These are phyloP conservation scores for Hydrophis major DNA, from an alignment of 2,797 vertebrate species.

Conservation along the genomic window DNA sequence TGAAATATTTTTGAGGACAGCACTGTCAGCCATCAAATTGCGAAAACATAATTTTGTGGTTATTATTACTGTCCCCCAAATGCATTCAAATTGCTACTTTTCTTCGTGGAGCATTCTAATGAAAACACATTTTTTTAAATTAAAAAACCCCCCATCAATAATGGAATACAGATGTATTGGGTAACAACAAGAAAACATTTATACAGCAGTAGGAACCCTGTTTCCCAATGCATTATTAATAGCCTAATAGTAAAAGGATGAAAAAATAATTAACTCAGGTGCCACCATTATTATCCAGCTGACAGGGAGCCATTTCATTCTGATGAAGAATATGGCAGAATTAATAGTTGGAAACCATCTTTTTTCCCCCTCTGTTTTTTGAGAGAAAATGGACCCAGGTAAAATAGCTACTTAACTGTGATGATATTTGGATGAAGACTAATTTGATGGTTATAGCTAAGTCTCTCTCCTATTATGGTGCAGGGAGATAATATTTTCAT, in stretches of 20 bases:
- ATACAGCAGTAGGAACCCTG: constrained; percentile 46
- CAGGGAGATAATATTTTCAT: constrained; percentile 56
- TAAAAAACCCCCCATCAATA: background rate
- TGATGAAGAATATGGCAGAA: background rate
- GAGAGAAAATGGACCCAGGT: constrained; percentile 57
- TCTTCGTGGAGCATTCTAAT: constrained; percentile 35
- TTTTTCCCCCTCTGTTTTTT: background rate
- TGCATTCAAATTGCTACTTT: constrained; percentile 26
- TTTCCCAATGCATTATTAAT: constrained; percentile 66
- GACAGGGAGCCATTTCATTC: constrained; percentile 21
- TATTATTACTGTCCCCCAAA: background rate
- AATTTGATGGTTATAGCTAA: constrained; percentile 64
- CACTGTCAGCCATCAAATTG: constrained; percentile 11
- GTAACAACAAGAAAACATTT: constrained; percentile 52
- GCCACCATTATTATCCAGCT: constrained; percentile 47
- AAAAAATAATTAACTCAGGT: constrained; percentile 69
- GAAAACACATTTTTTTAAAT: constrained; percentile 40
- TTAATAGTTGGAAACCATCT: background rate
- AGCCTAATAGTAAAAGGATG: constrained; percentile 64
- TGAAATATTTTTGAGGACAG: background rate
- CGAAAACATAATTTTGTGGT: background rate
- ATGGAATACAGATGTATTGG: background rate
- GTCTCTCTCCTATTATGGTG: constrained; percentile 45
- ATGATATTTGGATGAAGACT: constrained; percentile 62
- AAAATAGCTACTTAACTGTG: constrained; percentile 45